Percentiles rank a stretch among this genome's conserved stretches.
phyloP scores from a whole-genome alignment of 2,797 vertebrate species.

The Macropodus opercularis region DNA sequence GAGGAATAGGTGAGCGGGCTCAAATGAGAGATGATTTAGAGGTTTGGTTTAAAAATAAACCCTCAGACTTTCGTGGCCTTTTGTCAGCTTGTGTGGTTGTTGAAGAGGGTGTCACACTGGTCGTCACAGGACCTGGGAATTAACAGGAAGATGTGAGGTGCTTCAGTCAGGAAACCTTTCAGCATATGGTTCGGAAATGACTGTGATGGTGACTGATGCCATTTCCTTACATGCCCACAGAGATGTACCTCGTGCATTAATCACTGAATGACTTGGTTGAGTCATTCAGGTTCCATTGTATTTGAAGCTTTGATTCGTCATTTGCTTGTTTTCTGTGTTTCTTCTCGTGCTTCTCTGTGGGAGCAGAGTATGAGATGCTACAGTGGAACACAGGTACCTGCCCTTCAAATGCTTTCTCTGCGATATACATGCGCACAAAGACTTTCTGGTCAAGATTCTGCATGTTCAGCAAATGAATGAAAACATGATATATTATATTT shows the following conservation, averaged over 20 bases:
- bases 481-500: too few relatives aligned
- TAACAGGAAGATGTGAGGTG: conserved; percentile 20
- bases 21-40: conserved; percentile 12
- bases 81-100: conserved; percentile 17
- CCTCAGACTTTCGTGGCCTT: conserved; percentile 36
- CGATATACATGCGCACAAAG: conserved; percentile 1
- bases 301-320: conserved; percentile 30
- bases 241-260: conserved; percentile 22
- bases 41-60: conserved; percentile 46
- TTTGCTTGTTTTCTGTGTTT: conserved; percentile 51
- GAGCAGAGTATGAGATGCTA: conserved; percentile 76
- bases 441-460: too few relatives aligned
- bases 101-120: conserved; percentile 18
- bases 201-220: conserved; percentile 24
- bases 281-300: conserved; percentile 15
- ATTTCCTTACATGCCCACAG: conserved; percentile 31
- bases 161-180: conserved; percentile 25
- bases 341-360: conserved; percentile 69
- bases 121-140: conserved; percentile 26
- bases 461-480: too few relatives aligned
- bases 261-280: conserved; percentile 32
- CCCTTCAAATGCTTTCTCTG: conserved; percentile 10
- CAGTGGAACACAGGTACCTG: conserved; percentile 76
- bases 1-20: conserved; percentile 89
- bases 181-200: conserved; percentile 1